phyloP scores from a whole-genome alignment of 1,140 invertebrate genomes.

The Steinernema khuongi region DNA sequence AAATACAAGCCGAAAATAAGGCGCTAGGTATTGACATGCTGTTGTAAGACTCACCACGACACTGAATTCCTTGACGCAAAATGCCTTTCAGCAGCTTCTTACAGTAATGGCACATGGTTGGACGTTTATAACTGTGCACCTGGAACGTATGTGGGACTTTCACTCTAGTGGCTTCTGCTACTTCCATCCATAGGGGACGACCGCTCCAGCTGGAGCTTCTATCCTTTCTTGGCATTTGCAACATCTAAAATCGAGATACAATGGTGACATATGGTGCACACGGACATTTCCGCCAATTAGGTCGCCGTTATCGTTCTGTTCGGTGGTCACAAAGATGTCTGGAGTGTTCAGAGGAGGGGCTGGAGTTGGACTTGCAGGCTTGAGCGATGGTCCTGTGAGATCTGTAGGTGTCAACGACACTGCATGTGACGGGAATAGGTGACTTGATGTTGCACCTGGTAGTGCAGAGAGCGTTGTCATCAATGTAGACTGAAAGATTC shows the following conservation, averaged over 20 bases:
- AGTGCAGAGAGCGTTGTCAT: slow-evolving; percentile 8
- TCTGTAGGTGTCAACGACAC: background rate
- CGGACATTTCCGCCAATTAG: slow-evolving; percentile 55
- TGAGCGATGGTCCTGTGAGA: background rate
- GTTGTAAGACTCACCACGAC: slow-evolving; percentile 66
- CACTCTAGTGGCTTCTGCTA: slow-evolving; percentile 54
- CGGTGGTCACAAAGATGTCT: slow-evolving; percentile 54
- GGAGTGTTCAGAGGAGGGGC: slow-evolving; percentile 30
- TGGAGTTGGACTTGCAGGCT: background rate
- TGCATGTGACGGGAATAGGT: background rate
- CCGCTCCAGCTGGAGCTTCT: slow-evolving; percentile 64
- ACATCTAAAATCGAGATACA: slow-evolving; percentile 33
- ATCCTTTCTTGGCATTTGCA: slow-evolving; percentile 56
- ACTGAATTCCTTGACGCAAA: slow-evolving; percentile 92
- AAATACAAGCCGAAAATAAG: too few relatives aligned
- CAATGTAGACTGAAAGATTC: slow-evolving; percentile 2
- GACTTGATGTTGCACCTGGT: background rate
- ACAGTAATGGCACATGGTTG: slow-evolving; percentile 89
- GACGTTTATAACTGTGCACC: slow-evolving; percentile 77
- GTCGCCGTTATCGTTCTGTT: slow-evolving; percentile 52
- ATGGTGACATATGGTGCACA: slow-evolving; percentile 24
- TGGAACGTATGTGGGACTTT: slow-evolving; percentile 59
- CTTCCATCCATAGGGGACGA: slow-evolving; percentile 70
- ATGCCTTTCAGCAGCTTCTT: slow-evolving; percentile 88
- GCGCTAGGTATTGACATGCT: too few relatives aligned